A percentile compares a stretch with the other conserved stretches of the same genome.
Conservation (phyloP, 2,888 invertebrate species). For the Apoderus coryli region DNA sequence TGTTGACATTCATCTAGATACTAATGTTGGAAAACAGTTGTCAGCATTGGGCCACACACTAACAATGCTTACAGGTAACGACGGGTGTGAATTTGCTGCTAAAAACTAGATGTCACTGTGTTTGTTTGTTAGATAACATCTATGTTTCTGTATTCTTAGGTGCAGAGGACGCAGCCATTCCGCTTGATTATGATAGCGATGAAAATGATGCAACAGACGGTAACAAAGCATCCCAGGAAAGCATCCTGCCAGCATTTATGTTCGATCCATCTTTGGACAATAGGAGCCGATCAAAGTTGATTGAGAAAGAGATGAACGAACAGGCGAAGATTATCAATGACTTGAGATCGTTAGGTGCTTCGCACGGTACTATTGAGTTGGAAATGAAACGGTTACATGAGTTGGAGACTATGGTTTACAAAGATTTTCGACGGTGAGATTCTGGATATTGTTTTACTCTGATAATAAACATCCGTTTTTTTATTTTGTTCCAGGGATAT, state of each 20-base stretch:
- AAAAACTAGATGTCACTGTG: too few relatives aligned
- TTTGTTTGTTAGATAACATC: too few relatives aligned
- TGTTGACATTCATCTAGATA: conserved; percentile 90
- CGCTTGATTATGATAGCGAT: conserved; percentile 61
- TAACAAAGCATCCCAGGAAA: conserved; percentile 49
- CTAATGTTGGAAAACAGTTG: conserved; percentile 89
- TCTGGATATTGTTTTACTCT: too few relatives aligned
- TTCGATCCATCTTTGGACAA: conserved; percentile 68
- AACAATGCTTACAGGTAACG: conserved; percentile 80
- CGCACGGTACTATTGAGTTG: conserved; percentile 60
- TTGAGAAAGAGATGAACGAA: conserved; percentile 95
- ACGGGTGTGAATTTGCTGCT: too few relatives aligned
- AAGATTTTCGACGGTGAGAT: conserved; percentile 71
- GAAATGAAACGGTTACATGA: conserved; percentile 87
- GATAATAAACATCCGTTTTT: conserved; percentile 7
- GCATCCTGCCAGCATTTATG: conserved; percentile 68
- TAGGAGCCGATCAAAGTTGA: conserved; percentile 75
- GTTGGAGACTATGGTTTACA: conserved; percentile 84
- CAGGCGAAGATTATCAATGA: conserved; percentile 93
- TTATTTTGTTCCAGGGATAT: conserved; percentile 51
- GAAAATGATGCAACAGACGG: conserved; percentile 56
- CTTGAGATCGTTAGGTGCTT: conserved; percentile 36
- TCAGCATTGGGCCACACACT: conserved; percentile 90
- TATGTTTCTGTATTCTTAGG: too few relatives aligned
- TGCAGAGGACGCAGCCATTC: conserved; percentile 49